These are phyloP conservation scores for Caenorhabditis sp. DNA, from an alignment of 2,888 invertebrate genomes.

Conservation along the genomic window DNA sequence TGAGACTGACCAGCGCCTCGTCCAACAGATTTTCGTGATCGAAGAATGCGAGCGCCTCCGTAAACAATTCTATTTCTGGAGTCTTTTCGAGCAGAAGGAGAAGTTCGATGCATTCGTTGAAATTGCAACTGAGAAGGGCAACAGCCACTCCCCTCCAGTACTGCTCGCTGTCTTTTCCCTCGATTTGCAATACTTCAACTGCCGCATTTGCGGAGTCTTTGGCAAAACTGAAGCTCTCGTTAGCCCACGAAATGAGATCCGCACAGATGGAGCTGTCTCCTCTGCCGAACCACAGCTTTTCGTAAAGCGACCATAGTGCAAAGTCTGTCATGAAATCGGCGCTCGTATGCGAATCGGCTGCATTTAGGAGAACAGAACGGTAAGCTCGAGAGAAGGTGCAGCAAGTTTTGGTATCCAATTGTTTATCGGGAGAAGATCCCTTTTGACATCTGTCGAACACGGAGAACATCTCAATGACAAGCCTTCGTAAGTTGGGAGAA, in stretches of 20 bases:
- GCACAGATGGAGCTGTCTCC: slow-evolving; percentile 58
- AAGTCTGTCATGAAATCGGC: slow-evolving; percentile 53
- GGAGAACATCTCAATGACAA: slow-evolving; percentile 62
- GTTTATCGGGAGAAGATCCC: slow-evolving; percentile 15
- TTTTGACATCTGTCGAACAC: slow-evolving; percentile 57
- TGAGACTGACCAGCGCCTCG: slow-evolving; percentile 41
- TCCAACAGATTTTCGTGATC: slow-evolving; percentile 47
- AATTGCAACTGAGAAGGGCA: slow-evolving; percentile 47
- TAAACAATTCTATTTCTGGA: slow-evolving; percentile 41
- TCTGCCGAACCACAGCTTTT: slow-evolving; percentile 56
- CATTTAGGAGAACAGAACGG: slow-evolving; percentile 57
- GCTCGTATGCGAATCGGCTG: slow-evolving; percentile 35
- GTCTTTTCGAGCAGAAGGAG: slow-evolving; percentile 18
- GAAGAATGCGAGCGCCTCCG: slow-evolving; percentile 45
- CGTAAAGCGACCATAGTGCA: slow-evolving; percentile 62
- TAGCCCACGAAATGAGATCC: slow-evolving; percentile 63
- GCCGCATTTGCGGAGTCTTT: slow-evolving; percentile 30
- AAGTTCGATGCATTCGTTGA: slow-evolving; percentile 47
- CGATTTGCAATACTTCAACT: slow-evolving; percentile 10
- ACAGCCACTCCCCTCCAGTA: slow-evolving; percentile 48
- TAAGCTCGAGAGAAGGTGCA: slow-evolving; percentile 54
- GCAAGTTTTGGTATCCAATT: slow-evolving; percentile 34
- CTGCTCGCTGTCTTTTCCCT: slow-evolving; percentile 5
- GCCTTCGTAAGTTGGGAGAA: slow-evolving; percentile 40
- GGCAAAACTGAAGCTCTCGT: slow-evolving; percentile 52